phyloP scores from a whole-genome alignment of 2,888 invertebrate species.

The Peribatodes rhomboidaria region DNA sequence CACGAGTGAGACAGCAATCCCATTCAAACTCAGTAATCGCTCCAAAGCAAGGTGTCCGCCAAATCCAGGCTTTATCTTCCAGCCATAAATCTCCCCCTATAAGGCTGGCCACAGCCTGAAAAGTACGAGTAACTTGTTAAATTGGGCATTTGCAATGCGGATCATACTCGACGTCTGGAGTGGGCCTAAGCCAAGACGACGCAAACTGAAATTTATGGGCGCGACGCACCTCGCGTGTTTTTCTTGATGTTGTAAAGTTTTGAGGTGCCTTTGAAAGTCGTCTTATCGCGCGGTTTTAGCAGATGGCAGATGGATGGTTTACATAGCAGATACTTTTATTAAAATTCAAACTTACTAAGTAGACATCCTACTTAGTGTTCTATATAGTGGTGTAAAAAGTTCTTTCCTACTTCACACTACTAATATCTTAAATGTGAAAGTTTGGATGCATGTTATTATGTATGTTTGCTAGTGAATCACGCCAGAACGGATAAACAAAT shows the following conservation, averaged over 20 bases:
- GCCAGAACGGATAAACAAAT: too few species aligned
- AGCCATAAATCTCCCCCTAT: slow-evolving; percentile 62
- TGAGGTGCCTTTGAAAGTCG: slow-evolving; percentile 14
- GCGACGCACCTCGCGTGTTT: slow-evolving; percentile 65
- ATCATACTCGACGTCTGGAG: slow-evolving; percentile 62
- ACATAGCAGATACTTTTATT: too few species aligned
- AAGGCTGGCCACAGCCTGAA: slow-evolving; percentile 37
- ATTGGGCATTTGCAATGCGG: slow-evolving; percentile 78
- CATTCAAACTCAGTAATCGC: slow-evolving; percentile 40
- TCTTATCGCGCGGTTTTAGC: not conserved
- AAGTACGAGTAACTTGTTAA: slow-evolving; percentile 66
- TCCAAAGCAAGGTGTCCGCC: slow-evolving; percentile 68
- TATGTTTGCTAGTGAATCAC: too few species aligned
- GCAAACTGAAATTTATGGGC: slow-evolving; percentile 80
- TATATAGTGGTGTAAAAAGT: too few species aligned
- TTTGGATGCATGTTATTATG: too few species aligned
- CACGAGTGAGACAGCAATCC: slow-evolving; percentile 26
- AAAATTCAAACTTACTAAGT: too few species aligned
- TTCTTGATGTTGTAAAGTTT: slow-evolving; percentile 33
- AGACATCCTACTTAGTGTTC: too few species aligned
- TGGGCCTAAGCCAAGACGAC: slow-evolving; percentile 55
- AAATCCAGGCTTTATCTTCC: slow-evolving; percentile 52
- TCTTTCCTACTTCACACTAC: too few species aligned
- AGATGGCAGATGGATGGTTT: not conserved
- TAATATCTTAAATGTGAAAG: too few species aligned